These are phyloP conservation scores for Callinectes sapidus DNA, from an alignment of 2,888 invertebrate genomes.

Conservation along the genomic window DNA sequence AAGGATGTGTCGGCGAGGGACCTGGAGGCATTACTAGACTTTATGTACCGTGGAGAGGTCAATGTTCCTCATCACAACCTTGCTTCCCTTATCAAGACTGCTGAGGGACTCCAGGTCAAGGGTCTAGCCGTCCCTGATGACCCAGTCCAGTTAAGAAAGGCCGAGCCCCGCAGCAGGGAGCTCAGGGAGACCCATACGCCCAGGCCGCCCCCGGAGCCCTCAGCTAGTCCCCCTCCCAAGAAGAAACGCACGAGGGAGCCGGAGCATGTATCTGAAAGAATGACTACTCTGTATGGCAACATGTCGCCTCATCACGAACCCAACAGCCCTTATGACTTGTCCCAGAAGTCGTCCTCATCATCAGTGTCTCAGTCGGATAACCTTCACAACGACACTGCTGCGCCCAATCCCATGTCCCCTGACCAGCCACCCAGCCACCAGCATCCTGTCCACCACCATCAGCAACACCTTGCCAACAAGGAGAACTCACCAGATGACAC, in stretches of 20 bases:
- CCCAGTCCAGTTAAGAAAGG: constrained; percentile 63
- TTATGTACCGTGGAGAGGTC: constrained; percentile 72
- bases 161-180: constrained; percentile 44
- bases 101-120: constrained; percentile 72
- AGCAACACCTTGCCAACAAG: constrained; percentile 53
- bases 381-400: constrained; percentile 61
- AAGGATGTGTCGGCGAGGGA: constrained; percentile 72
- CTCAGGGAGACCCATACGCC: constrained; percentile 64
- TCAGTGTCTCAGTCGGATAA: constrained; percentile 71
- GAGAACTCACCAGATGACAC: constrained; percentile 67
- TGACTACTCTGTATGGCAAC: constrained; percentile 59
- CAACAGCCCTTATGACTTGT: constrained; percentile 72
- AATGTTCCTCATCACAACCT: constrained; percentile 70
- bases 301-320: constrained; percentile 69
- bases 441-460: constrained; percentile 43
- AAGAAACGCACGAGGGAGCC: constrained; percentile 57
- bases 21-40: constrained; percentile 72
- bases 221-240: constrained; percentile 67
- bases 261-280: constrained; percentile 57
- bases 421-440: constrained; percentile 58
- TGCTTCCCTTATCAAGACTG: constrained; percentile 71
- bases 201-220: constrained; percentile 69
- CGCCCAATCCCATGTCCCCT: constrained; percentile 62
- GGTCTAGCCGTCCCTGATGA: constrained; percentile 72
- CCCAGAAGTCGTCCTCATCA: constrained; percentile 70